Conservation (phyloP, 2,797 vertebrate genomes). For the Etheostoma nigrum region DNA sequence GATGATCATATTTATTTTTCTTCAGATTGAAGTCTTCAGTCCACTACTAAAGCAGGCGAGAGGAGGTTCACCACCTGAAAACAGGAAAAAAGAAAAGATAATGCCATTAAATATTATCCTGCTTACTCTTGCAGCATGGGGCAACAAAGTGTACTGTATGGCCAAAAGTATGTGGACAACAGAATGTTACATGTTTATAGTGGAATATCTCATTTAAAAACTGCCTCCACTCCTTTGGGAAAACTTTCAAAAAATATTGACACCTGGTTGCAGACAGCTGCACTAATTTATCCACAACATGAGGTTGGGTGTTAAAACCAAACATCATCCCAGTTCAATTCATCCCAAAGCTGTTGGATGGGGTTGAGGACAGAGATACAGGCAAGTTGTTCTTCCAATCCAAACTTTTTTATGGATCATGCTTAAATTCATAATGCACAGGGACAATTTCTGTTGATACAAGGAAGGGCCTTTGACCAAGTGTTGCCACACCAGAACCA, state of each 20-base stretch:
- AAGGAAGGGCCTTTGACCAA: conserved; percentile 3
- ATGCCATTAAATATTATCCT: conserved; percentile 1
- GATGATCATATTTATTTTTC: conserved; percentile 24
- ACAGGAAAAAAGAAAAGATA: conserved; percentile 39
- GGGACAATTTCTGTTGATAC: conserved; percentile 7
- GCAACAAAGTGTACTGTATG: background rate
- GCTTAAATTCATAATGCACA: conserved; percentile 7
- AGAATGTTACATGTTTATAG: background rate
- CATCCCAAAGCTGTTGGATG: conserved; percentile 15
- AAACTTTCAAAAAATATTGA: background rate
- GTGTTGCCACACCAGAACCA: conserved; percentile 23
- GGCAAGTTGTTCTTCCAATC: background rate
- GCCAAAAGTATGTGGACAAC: conserved; percentile 7
- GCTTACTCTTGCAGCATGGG: background rate
- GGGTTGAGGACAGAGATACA: conserved; percentile 8
- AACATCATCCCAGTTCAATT: conserved; percentile 3
- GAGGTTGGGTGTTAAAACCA: background rate
- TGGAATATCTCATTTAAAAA: background rate
- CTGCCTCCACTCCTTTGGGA: background rate
- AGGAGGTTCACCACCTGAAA: conserved; percentile 62
- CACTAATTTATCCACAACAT: conserved; percentile 15
- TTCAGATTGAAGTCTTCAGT: conserved; percentile 8
- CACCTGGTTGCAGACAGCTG: conserved; percentile 18
- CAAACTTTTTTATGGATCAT: conserved; percentile 25
- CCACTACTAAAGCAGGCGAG: conserved; percentile 3